phyloP scores from a whole-genome alignment of 2,888 invertebrate genomes.

The Rhorus exstirpatorius region DNA sequence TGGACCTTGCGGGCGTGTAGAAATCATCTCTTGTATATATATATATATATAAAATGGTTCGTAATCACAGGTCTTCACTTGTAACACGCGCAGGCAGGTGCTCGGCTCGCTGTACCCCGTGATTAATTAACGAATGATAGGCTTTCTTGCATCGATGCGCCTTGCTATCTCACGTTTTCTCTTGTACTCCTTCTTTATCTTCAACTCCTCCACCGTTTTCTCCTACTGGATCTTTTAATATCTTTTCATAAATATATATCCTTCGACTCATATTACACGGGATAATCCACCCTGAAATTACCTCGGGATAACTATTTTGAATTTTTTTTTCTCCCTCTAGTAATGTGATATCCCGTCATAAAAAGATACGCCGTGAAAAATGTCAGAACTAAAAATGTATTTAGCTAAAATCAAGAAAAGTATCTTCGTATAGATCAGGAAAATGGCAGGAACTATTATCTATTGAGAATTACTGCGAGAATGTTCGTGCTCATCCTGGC shows the following conservation, averaged over 20 bases:
- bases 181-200: constrained; percentile 6
- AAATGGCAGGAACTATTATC: no score
- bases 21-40: constrained; percentile 61
- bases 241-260: not conserved
- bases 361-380: no score
- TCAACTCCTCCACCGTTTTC: constrained; percentile 22
- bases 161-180: constrained; percentile 28
- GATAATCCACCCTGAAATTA: not conserved
- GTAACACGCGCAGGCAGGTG: constrained; percentile 77
- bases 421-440: no score
- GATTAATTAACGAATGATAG: constrained; percentile 81
- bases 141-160: constrained; percentile 66
- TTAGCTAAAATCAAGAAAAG: no score
- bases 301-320: not conserved
- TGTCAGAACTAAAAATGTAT: no score
- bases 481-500: constrained; percentile 49
- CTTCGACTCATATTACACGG: not conserved
- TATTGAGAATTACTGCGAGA: constrained; percentile 51
- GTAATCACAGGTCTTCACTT: constrained; percentile 76
- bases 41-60: no score
- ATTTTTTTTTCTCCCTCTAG: no score
- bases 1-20: constrained; percentile 21
- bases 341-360: no score
- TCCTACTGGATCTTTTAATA: not conserved
- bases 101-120: constrained; percentile 67